Conservation (phyloP, 2,888 invertebrate species). For the Melieria crassipennis region DNA sequence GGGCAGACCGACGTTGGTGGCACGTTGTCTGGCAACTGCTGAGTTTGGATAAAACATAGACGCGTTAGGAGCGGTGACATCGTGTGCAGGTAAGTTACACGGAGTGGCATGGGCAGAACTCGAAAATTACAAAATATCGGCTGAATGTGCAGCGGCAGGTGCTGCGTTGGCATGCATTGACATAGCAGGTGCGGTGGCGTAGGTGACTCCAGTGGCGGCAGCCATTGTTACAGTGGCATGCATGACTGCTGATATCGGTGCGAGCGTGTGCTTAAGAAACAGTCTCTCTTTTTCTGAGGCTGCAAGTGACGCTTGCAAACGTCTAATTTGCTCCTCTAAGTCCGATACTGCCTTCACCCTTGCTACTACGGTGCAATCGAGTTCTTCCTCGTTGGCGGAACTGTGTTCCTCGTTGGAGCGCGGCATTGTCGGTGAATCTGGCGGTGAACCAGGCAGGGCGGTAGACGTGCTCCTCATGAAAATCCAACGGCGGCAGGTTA, state of each 20-base stretch:
- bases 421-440: no score
- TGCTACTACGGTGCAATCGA: constrained; percentile 5
- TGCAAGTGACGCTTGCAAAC: constrained; percentile 5
- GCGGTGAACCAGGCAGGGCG: no score
- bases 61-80: no score
- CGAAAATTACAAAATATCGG: not conserved
- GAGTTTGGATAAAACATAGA: no score
- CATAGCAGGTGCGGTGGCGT: not conserved
- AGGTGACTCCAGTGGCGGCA: not conserved
- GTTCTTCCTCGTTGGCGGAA: not conserved
- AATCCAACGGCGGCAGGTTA: no score
- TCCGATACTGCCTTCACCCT: not conserved
- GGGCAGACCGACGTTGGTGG: not conserved
- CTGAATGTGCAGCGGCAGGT: not conserved
- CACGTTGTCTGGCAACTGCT: no score
- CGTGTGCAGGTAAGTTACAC: no score
- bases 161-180: constrained; percentile 3
- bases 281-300: constrained; percentile 16
- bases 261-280: not conserved
- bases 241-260: not conserved
- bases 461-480: no score
- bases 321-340: constrained; percentile 12
- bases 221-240: not conserved
- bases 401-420: no score
- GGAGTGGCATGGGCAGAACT: no score